These are phyloP conservation scores for Globodera rostochiensis DNA, from an alignment of 1,140 invertebrate genomes.

Conservation along the genomic window DNA sequence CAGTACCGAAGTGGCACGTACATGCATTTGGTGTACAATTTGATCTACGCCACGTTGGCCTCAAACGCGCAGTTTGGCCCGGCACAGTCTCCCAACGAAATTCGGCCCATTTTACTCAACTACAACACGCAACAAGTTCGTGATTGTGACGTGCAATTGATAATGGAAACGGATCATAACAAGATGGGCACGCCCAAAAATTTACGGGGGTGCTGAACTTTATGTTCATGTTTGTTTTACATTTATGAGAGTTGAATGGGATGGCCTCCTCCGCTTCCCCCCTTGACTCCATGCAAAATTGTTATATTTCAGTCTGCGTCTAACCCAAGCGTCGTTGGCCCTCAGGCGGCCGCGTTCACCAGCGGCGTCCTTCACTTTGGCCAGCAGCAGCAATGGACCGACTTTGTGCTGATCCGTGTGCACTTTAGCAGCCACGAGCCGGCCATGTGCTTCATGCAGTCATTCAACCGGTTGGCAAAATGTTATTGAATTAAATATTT, in stretches of 20 bases:
- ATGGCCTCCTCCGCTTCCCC: not conserved
- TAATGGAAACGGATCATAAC: no score
- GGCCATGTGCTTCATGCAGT: constrained; percentile 17
- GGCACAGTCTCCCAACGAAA: constrained; percentile 5
- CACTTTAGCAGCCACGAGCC: constrained; percentile 8
- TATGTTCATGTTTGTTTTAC: no score
- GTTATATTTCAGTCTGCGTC: not conserved
- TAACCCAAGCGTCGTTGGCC: not conserved
- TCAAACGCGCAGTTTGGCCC: constrained; percentile 1
- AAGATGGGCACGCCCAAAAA: no score
- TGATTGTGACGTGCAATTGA: no score
- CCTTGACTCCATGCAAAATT: not conserved
- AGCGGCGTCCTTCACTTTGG: constrained; percentile 11
- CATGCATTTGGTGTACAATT: constrained; percentile 27
- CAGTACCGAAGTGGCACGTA: constrained; percentile 13
- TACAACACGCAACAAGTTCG: constrained; percentile 6
- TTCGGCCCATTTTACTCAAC: constrained; percentile 28
- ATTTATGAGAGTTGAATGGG: no score
- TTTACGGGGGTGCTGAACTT: no score
- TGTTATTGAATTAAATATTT: no score
- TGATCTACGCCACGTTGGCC: constrained; percentile 16
- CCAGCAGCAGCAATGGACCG: constrained; percentile 14
- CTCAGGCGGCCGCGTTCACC: not conserved
- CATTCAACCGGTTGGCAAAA: constrained; percentile 18
- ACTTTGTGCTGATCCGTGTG: constrained; percentile 23